A percentile compares a stretch with the other conserved stretches of the same genome.
Conservation (phyloP, 2,113 vertebrate species). For the Xenus cinereus region DNA sequence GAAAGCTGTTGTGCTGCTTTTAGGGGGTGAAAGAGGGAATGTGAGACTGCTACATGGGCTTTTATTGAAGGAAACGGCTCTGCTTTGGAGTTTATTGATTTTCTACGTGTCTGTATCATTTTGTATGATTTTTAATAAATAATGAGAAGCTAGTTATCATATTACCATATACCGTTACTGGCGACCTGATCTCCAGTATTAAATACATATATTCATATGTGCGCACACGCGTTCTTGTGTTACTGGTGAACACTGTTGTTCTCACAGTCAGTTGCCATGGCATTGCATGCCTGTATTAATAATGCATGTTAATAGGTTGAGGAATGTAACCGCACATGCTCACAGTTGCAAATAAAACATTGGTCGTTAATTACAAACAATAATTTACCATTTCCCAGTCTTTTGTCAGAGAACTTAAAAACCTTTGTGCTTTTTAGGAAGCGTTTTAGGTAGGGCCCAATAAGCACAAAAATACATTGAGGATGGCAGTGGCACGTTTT, state of each 20-base stretch:
- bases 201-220: background rate
- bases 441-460: background rate
- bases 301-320: background rate
- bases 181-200: background rate
- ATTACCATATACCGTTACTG: background rate
- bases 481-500: background rate
- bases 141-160: background rate
- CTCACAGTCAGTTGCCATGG: constrained; percentile 14
- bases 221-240: background rate
- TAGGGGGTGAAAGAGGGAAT: background rate
- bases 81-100: background rate
- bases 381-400: background rate
- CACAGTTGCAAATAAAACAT: background rate
- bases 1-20: background rate
- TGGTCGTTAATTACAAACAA: background rate
- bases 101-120: background rate
- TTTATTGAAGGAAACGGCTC: background rate
- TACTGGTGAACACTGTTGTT: background rate
- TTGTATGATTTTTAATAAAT: background rate
- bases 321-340: background rate
- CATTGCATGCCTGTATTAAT: background rate
- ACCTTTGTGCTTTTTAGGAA: background rate
- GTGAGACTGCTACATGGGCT: background rate
- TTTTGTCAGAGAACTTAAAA: background rate
- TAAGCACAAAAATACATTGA: background rate